Conservation (phyloP, 1,140 invertebrate genomes). For the Drosophila virilis region DNA sequence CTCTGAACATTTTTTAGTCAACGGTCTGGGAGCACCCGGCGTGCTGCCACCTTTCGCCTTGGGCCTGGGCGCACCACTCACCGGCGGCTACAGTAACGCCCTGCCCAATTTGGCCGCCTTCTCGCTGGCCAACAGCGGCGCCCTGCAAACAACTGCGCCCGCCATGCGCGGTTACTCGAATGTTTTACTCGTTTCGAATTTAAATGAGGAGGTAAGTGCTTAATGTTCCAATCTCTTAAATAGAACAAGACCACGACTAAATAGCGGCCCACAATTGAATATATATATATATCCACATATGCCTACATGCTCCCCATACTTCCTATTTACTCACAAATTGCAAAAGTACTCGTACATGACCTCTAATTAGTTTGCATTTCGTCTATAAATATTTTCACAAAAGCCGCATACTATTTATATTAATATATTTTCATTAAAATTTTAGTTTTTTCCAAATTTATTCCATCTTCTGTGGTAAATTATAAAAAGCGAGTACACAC, state of each 20-base stretch:
- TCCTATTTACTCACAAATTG: slow-evolving; percentile 31
- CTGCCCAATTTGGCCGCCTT: slow-evolving; percentile 90
- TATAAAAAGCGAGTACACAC: slow-evolving; percentile 10
- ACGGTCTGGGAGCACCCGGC: slow-evolving; percentile 88
- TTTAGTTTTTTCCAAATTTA: slow-evolving; percentile 11
- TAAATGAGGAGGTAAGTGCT: slow-evolving; percentile 94
- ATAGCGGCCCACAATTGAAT: not conserved
- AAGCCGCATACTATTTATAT: slow-evolving; percentile 19
- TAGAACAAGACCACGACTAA: not conserved
- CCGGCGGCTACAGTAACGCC: slow-evolving; percentile 89
- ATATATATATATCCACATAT: slow-evolving; percentile 1
- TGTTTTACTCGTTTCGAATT: slow-evolving; percentile 94
- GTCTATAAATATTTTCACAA: slow-evolving; percentile 45
- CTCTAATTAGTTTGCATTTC: slow-evolving; percentile 67
- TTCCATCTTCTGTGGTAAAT: slow-evolving; percentile 6
- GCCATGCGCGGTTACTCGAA: slow-evolving; percentile 90
- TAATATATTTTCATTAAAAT: slow-evolving; percentile 10
- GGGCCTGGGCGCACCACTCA: slow-evolving; percentile 88
- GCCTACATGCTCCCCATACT: not conserved
- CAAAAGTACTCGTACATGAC: slow-evolving; percentile 30
- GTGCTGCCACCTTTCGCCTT: slow-evolving; percentile 93
- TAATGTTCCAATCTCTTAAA: not conserved
- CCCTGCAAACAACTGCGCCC: slow-evolving; percentile 87
- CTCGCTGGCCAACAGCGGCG: slow-evolving; percentile 87
- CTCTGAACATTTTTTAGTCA: slow-evolving; percentile 55